Base-by-base conservation (phyloP, 2,797 vertebrate genomes). In the Hydrocynus forskahlii region DNA sequence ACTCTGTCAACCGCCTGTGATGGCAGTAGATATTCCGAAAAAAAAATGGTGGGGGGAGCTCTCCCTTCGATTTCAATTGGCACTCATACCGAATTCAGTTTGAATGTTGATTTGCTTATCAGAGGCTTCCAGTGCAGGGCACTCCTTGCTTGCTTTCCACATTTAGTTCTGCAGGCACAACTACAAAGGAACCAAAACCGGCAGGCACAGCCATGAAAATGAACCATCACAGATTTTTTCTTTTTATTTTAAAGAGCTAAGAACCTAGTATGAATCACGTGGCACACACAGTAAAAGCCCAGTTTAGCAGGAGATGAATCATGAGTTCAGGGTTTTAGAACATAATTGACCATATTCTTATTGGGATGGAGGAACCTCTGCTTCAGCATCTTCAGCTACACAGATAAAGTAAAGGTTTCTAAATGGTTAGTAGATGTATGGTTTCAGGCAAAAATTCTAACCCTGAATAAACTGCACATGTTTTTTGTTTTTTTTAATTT, bases 101-200 rank as follows among this genome's bases (percentile, higher is more conserved):
- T 78, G 55, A 78, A 82, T 82, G 81, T 78, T 78, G 76, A 83
- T 75, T 83, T 79, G 71, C 81, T 83, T 83, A 83, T 83, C 81
- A 79, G 76, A 55, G 73, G 64, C 64, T 75, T 83, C 81, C 81
- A 83, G 76, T 75, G 76, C 55, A 38, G 54, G 70, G 55, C 76
- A 75, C 76, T 69, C 62, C 74, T 59, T 67, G 64, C 71, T 62
- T 60, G 76, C 71, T 83, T 78, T 83, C 64, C 81, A 79, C 81
- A 69, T 83, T 83, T 83, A 69, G 76, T 69, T 83, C 81, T 55
- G 64, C 13, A 59, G 76, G 64, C 25, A 23, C 69, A 75, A 72
- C 71, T 62, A 79, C 76, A 83, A 62, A 69, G 52, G 55, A 77
- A 40, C 23, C 68, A 72, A 81, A 81, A 66, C 54, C 13, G 13